phyloP scores from a whole-genome alignment of 2,113 vertebrate genomes.

The Campylomormyrus tamandua region DNA sequence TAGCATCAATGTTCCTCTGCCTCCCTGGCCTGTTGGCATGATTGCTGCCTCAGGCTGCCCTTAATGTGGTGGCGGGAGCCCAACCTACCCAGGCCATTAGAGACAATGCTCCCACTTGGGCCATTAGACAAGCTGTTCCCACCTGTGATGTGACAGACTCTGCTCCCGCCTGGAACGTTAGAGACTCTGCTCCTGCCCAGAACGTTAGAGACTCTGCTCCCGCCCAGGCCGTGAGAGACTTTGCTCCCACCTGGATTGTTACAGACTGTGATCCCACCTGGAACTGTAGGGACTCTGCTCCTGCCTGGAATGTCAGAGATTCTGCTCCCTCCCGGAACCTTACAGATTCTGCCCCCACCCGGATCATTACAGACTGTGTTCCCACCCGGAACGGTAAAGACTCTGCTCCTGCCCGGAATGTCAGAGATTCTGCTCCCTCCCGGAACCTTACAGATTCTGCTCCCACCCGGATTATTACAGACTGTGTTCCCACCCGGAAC shows the following conservation, averaged over 20 bases:
- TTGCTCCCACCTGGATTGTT: too few relatives aligned
- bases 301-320: too few relatives aligned
- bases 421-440: neutral
- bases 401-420: neutral
- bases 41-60: neutral
- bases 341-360: too few relatives aligned
- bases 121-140: neutral
- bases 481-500: neutral
- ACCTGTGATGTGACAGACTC: neutral
- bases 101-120: neutral
- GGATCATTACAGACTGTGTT: rapidly evolving
- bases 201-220: too few relatives aligned
- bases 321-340: too few relatives aligned
- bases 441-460: too few relatives aligned
- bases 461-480: neutral
- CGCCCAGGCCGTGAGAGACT: too few relatives aligned
- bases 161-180: neutral
- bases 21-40: neutral
- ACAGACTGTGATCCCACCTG: neutral
- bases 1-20: too few relatives aligned
- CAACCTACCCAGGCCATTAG: neutral
- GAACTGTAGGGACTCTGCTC: neutral
- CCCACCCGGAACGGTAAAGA: rapidly evolving
- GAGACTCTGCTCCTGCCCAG: neutral
- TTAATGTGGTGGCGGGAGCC: neutral